Evolutionary conservation across 2,113 vertebrate species (phyloP).

Genomic region (Bufo bufo): DNA sequence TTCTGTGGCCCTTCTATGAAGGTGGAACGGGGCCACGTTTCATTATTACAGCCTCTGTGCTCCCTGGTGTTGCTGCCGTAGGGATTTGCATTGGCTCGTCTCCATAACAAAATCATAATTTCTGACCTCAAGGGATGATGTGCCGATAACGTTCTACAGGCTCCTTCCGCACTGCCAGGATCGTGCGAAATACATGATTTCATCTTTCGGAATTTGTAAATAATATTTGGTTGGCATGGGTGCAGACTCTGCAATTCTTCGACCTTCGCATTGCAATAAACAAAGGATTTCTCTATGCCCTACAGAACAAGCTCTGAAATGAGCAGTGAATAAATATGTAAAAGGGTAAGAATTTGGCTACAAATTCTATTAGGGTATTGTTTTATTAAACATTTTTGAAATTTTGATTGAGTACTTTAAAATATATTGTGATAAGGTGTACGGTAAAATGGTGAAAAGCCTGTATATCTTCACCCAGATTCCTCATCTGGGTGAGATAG

Average conservation of each 20-base stretch:
- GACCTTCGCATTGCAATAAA: slow-evolving; percentile 9
- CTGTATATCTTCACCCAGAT: too few species aligned
- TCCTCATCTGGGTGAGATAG: too few species aligned
- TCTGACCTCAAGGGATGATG: not conserved
- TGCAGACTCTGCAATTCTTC: slow-evolving; percentile 11
- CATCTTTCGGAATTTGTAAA: slow-evolving; percentile 25
- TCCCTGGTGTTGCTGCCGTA: not conserved
- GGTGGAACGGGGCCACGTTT: not conserved
- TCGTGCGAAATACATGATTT: slow-evolving; percentile 30
- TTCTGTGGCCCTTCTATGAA: not conserved
- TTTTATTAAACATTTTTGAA: not conserved
- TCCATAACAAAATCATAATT: not conserved
- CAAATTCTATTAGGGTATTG: too few species aligned
- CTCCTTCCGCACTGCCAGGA: not conserved
- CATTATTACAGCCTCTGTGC: not conserved
- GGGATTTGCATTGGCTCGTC: slow-evolving; percentile 4
- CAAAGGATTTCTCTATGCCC: slow-evolving; percentile 25
- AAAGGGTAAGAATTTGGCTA: not conserved
- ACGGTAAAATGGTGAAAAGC: too few species aligned
- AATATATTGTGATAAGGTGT: too few species aligned
- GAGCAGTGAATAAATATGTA: not conserved
- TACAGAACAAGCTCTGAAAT: not conserved
- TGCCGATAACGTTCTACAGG: slow-evolving; percentile 24
- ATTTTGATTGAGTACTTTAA: not conserved
- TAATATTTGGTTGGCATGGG: slow-evolving; percentile 47